Conservation (phyloP, 2,888 invertebrate genomes). For the Ligdia adustata region DNA sequence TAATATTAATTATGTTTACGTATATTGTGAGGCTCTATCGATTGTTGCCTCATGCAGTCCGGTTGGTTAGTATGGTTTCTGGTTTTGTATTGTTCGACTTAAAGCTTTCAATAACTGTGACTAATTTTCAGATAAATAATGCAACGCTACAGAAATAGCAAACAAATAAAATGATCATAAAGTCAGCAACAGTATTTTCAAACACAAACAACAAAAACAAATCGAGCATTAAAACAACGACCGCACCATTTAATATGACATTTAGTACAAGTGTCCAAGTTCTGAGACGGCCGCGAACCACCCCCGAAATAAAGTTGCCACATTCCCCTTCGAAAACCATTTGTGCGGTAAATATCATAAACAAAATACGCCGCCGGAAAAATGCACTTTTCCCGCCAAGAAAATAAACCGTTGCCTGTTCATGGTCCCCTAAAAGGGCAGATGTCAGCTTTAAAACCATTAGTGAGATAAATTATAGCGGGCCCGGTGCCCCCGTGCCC, state of each 20-base stretch:
- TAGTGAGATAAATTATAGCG: slow-evolving; percentile 73
- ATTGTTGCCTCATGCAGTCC: too few relatives aligned
- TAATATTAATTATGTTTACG: too few relatives aligned
- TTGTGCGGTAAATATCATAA: slow-evolving; percentile 35
- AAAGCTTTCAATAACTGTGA: too few relatives aligned
- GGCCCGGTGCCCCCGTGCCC: slow-evolving; percentile 33
- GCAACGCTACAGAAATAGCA: too few relatives aligned
- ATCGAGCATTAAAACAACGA: background rate
- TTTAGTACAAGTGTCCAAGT: slow-evolving; percentile 5
- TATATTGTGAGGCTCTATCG: too few relatives aligned
- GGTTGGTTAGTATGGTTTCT: too few relatives aligned
- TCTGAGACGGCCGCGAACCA: background rate
- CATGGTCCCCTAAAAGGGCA: slow-evolving; percentile 65
- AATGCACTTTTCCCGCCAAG: slow-evolving; percentile 45
- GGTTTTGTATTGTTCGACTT: too few relatives aligned
- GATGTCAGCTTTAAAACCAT: slow-evolving; percentile 77
- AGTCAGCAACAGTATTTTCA: background rate
- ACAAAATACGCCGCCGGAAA: slow-evolving; percentile 32
- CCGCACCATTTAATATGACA: background rate
- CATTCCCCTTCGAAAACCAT: slow-evolving; percentile 34
- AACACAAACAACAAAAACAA: background rate
- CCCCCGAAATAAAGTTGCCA: slow-evolving; percentile 17
- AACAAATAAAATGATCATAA: too few relatives aligned
- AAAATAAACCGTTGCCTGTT: slow-evolving; percentile 44
- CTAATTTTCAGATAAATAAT: too few relatives aligned